phyloP scores from a whole-genome alignment of 2,888 invertebrate genomes.

The Acleris cristana region DNA sequence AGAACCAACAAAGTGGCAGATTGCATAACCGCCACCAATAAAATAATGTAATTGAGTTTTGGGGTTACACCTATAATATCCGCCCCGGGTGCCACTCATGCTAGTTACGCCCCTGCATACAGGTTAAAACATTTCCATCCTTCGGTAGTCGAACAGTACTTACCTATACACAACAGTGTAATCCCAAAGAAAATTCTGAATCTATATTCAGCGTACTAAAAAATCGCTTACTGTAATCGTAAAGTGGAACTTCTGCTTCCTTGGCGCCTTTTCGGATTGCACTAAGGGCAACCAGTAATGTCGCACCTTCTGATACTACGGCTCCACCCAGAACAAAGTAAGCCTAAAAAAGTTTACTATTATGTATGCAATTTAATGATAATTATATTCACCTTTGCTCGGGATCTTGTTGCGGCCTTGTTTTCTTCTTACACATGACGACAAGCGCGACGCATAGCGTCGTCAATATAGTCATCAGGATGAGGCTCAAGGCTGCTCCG shows the following conservation, averaged over 20 bases:
- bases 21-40: too few species aligned
- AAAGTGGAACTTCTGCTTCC: conserved; percentile 89
- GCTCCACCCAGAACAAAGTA: conserved; percentile 95
- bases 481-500: conserved; percentile 72
- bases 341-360: conserved; percentile 82
- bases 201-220: not conserved
- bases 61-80: too few species aligned
- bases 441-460: conserved; percentile 75
- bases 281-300: conserved; percentile 93
- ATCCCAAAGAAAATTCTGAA: not conserved
- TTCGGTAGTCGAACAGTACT: too few species aligned
- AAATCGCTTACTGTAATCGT: conserved; percentile 90
- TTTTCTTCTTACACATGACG: conserved; percentile 76
- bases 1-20: not conserved
- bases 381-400: conserved; percentile 62
- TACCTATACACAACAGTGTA: not conserved
- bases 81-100: too few species aligned
- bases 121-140: too few species aligned
- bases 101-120: too few species aligned
- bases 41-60: too few species aligned
- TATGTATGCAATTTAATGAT: not conserved
- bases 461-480: conserved; percentile 73
- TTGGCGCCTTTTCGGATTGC: conserved; percentile 93
- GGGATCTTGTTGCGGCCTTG: conserved; percentile 60
- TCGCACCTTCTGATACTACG: conserved; percentile 94